Evolutionary conservation across 2,888 invertebrate species (phyloP).

Genomic region (Phalangium opilio): DNA sequence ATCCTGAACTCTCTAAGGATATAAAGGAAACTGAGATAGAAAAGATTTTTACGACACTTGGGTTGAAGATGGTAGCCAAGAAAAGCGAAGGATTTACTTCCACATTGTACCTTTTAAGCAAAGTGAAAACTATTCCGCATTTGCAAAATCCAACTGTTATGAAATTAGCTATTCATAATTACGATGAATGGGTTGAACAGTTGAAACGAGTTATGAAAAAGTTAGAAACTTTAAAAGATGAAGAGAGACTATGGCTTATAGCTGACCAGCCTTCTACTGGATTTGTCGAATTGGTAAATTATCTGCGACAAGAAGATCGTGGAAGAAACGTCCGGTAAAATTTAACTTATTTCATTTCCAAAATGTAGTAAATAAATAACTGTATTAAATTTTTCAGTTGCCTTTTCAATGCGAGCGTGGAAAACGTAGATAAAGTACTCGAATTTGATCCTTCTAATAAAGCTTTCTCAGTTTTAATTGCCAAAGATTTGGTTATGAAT

Average conservation of each 20-base stretch:
- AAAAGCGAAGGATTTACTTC: constrained; percentile 46
- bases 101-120: constrained; percentile 45
- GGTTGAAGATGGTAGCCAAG: constrained; percentile 26
- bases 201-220: constrained; percentile 58
- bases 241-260: constrained; percentile 41
- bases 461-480: too few relatives aligned
- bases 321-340: constrained; percentile 54
- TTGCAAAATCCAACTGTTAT: constrained; percentile 15
- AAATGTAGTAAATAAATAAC: too few relatives aligned
- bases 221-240: constrained; percentile 38
- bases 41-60: constrained; percentile 14
- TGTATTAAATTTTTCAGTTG: too few relatives aligned
- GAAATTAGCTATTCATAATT: constrained; percentile 12
- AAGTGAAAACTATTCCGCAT: constrained; percentile 23
- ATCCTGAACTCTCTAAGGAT: too few relatives aligned
- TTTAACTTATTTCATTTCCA: too few relatives aligned
- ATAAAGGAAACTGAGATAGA: constrained; percentile 14
- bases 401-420: too few relatives aligned
- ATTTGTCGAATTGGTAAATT: constrained; percentile 73
- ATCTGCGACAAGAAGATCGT: constrained; percentile 72
- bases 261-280: constrained; percentile 55
- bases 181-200: constrained; percentile 52
- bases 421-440: too few relatives aligned
- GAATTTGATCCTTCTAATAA: too few relatives aligned
- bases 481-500: constrained; percentile 73